phyloP scores from a whole-genome alignment of 2,797 vertebrate genomes.

The Chaetodon trifasciatus region DNA sequence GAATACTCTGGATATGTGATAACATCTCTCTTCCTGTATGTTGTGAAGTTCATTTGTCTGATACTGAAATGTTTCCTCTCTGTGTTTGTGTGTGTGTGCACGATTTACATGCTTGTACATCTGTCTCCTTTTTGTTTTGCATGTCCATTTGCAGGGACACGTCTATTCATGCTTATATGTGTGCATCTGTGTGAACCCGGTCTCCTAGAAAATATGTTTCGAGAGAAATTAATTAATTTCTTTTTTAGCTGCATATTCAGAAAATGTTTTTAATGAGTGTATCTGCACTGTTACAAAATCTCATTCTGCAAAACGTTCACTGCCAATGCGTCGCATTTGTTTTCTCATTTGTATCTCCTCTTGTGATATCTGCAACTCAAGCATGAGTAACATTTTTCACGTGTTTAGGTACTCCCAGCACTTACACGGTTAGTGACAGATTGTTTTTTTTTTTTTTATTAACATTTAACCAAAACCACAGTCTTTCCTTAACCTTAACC shows the following conservation, averaged over 20 bases:
- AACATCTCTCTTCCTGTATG: conserved; percentile 2
- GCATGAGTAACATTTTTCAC: neutral
- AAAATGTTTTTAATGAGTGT: neutral
- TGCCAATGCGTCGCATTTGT: neutral
- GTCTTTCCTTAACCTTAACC: neutral
- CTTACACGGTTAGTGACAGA: neutral
- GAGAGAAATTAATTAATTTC: too few relatives aligned
- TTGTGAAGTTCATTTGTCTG: conserved; percentile 26
- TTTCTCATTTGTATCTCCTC: neutral
- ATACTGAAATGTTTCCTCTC: conserved; percentile 1
- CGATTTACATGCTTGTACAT: neutral
- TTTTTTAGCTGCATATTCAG: too few relatives aligned
- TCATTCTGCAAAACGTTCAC: too few relatives aligned
- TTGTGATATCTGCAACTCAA: neutral
- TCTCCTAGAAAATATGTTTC: neutral
- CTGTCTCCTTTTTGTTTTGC: conserved; percentile 20
- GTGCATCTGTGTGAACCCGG: neutral
- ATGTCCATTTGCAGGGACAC: conserved; percentile 1
- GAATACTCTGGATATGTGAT: neutral
- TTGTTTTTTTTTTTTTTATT: neutral
- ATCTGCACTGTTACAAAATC: neutral
- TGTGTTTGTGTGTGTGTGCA: conserved; percentile 1
- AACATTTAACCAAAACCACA: neutral
- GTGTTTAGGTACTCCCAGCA: neutral
- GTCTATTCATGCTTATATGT: neutral